Base-by-base conservation (phyloP, 2,113 vertebrate genomes). In the Heterocephalus glaber region DNA sequence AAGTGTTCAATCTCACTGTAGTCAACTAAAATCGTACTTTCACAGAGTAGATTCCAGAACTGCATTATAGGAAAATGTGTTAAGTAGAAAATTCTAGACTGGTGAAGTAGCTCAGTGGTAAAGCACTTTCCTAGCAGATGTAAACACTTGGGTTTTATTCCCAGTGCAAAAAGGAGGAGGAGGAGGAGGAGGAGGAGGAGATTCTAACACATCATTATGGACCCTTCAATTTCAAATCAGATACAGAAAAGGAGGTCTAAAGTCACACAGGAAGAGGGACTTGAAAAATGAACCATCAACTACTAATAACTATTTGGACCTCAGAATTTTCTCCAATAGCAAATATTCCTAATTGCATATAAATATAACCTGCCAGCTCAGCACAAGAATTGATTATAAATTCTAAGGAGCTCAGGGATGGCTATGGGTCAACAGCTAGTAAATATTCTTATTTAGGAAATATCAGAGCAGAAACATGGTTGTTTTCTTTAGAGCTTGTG, bases 311-410 rank as follows among this genome's bases (percentile, higher is more conserved):
- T 90, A 41, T 61, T 63, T 11, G 1, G 54, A 41, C 35, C 79
- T 96, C 72, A 86, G 56, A 96, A 95, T 68, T 76, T 94, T 96
- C 89, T 79, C 58, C 41, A 76, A 66, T 17, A 49, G 52, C 54
- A 92, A 94, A 96, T 7, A 84, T 49, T 86, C 17, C 30, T 28
- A 16, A 86, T 92, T 61, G 68, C 11, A 86, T 6, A 81, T 24
- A 93, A 95, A 92, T 87, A 91, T 17, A 96, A 90, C 1, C 52
- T 86, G 66, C 70, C 17, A 4, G 49, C n/a, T 92, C 56, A 92
- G 85, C 70, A 92, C 82, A 95, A 33, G 61, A 80, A 91, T 0
- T 26, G 54, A 77, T 68, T 70, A 72, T 89, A 74, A 66, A 92
- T 52, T 86, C 81, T 56, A 54, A 92, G n/a, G 22, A 35, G 20